Conservation (phyloP, 2,113 vertebrate genomes). For the Irena cyanogastra region DNA sequence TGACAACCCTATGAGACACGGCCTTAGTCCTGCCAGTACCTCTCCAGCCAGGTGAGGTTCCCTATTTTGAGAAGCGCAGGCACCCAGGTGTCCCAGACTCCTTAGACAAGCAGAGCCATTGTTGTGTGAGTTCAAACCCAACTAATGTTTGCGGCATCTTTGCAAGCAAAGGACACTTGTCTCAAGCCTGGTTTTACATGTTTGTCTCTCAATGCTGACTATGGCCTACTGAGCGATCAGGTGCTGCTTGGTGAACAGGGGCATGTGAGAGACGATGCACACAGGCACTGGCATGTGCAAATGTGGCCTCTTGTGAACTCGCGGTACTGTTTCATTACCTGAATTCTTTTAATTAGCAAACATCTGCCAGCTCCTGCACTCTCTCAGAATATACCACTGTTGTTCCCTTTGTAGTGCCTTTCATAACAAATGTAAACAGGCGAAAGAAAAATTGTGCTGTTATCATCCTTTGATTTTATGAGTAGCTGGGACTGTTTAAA, state of each 20-base stretch:
- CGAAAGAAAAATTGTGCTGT: conserved; percentile 40
- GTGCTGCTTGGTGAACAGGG: background rate
- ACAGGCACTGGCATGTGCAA: background rate
- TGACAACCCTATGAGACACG: background rate
- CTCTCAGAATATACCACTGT: conserved; percentile 41
- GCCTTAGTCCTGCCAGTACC: background rate
- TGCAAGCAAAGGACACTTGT: background rate
- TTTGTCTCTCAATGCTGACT: background rate
- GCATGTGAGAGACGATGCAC: background rate
- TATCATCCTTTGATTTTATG: conserved; percentile 36
- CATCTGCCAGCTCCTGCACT: conserved; percentile 68
- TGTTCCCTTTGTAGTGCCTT: conserved; percentile 51
- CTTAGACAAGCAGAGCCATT: background rate
- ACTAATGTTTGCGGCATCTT: background rate
- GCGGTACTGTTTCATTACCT: conserved; percentile 58
- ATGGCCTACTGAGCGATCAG: background rate
- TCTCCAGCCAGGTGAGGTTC: background rate
- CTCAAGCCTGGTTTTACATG: background rate
- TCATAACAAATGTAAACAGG: conserved; percentile 53
- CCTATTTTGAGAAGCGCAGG: background rate
- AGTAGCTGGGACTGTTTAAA: conserved; percentile 16
- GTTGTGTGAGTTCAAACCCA: background rate
- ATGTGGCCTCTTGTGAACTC: conserved; percentile 14
- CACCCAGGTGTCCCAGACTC: background rate
- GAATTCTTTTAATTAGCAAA: conserved; percentile 76